Base-by-base conservation (phyloP, 2,797 vertebrate genomes). In the Chaunax sp. region DNA sequence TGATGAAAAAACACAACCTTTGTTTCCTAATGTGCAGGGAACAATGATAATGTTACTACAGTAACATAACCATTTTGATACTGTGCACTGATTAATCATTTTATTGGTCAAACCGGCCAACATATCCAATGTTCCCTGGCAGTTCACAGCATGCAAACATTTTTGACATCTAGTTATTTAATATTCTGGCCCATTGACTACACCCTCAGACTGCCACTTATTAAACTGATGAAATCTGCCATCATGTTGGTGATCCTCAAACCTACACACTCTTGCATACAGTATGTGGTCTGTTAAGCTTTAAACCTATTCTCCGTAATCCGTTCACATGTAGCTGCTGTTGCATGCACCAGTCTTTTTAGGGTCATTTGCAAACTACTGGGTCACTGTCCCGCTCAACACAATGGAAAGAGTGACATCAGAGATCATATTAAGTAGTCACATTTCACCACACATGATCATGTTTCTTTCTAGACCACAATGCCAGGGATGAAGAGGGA, bases 401-500 rank as follows among this genome's bases (percentile, higher is more conserved):
- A 11, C 10, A 35, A 35, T 35, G 33, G 2, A 35, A 2, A 35
- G 33, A 6, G 28, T 55, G 5, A 38, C 5, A 23, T 50, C 22
- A 16, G 5, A 46, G 25, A 46, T 61, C 1, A 20, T 19, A 46
- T 37, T 12, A 26, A 20, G 23, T 55, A 14, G 19, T 40, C 9
- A 1, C 4, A 14, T 38, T 40, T 51, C 8, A 45, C 57, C 11
- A 35, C 7, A 49, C 38, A 1, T 38, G 0, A 22, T 30, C 63
- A 9, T 59, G 0, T 35, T 3, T 51, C 10, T 15, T 1, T 44
- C 16, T 35, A 99, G 97, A 99, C 97, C 77, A 94, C 96, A 62
- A 99, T 99, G 98, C 98, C 98, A 0, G 98, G 98, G 43, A 99
- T 99, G 98, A 99, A 99, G 89, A 92, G 98, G 83, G 98, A 99